Conservation (phyloP, 2,797 vertebrate species). For the Paratrypauchen microcephalus region DNA sequence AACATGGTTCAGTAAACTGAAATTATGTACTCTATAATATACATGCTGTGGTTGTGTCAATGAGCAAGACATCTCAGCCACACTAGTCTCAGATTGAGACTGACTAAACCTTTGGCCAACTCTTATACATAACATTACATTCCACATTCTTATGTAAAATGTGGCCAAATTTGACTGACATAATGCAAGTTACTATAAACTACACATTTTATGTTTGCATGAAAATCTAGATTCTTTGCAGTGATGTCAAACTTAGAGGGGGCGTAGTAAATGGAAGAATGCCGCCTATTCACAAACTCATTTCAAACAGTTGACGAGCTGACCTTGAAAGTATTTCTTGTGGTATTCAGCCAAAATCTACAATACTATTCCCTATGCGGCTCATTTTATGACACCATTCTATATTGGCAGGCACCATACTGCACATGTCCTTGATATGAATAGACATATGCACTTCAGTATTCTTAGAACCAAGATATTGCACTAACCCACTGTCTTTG, state of each 20-base stretch:
- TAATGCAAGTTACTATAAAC: background rate
- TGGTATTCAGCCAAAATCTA: slow-evolving; percentile 47
- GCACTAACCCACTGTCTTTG: slow-evolving; percentile 12
- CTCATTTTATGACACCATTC: slow-evolving; percentile 52
- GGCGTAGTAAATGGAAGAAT: background rate
- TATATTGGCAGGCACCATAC: slow-evolving; percentile 44
- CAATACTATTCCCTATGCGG: slow-evolving; percentile 50
- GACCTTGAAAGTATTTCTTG: slow-evolving; percentile 60
- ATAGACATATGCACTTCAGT: slow-evolving; percentile 56
- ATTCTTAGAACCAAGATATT: slow-evolving; percentile 30
- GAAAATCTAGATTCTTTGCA: background rate
- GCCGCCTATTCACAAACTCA: slow-evolving; percentile 23
- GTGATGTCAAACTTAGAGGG: background rate
- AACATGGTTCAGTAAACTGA: too few relatives aligned
- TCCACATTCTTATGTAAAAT: too few relatives aligned
- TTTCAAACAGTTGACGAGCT: slow-evolving; percentile 27
- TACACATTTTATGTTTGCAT: background rate
- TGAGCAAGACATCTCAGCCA: too few relatives aligned
- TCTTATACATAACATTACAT: too few relatives aligned
- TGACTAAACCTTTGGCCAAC: too few relatives aligned
- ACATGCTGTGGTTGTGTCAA: too few relatives aligned
- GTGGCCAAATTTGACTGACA: too few relatives aligned
- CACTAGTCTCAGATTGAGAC: too few relatives aligned
- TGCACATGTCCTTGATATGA: slow-evolving; percentile 60
- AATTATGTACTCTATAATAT: too few relatives aligned